A percentile compares a stretch with the other conserved stretches of the same genome.
Conservation (phyloP, 2,888 invertebrate genomes). For the Exephanes ischioxanthus region DNA sequence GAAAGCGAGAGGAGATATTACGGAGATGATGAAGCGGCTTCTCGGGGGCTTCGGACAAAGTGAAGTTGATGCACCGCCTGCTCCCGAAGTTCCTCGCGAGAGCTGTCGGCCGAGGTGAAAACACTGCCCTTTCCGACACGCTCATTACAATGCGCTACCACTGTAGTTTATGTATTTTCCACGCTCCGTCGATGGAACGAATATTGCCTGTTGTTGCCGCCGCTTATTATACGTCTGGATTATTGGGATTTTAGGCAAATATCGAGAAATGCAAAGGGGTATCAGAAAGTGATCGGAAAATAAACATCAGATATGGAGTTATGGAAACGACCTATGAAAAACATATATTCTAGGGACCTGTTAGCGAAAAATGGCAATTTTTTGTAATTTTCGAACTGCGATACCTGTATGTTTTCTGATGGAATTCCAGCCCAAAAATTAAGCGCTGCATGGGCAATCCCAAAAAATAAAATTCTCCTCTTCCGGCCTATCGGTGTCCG, state of each 20-base stretch:
- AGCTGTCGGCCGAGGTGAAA: conserved; percentile 36
- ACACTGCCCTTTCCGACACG: conserved; percentile 17
- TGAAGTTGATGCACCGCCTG: conserved; percentile 32
- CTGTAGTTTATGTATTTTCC: neutral
- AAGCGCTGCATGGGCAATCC: no score
- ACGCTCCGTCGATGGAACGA: neutral
- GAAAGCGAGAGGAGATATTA: conserved; percentile 7
- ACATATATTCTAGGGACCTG: no score
- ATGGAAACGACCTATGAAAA: no score
- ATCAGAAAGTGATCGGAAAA: no score
- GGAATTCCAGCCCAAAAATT: no score
- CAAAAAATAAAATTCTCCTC: neutral
- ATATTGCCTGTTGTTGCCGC: neutral
- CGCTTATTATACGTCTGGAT: neutral
- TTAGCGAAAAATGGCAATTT: no score
- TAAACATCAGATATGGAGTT: no score
- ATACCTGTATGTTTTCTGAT: no score
- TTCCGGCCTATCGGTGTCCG: neutral
- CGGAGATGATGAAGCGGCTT: conserved; percentile 36
- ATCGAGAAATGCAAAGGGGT: no score
- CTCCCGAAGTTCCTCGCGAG: conserved; percentile 38
- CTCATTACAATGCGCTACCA: conserved; percentile 1
- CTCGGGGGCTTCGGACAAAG: conserved; percentile 28
- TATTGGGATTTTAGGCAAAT: conserved; percentile 4
- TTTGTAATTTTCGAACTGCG: no score